Percentiles rank a stretch among this genome's conserved stretches.
phyloP scores from a whole-genome alignment of 2,797 vertebrate genomes.

The Numenius phaeopus region DNA sequence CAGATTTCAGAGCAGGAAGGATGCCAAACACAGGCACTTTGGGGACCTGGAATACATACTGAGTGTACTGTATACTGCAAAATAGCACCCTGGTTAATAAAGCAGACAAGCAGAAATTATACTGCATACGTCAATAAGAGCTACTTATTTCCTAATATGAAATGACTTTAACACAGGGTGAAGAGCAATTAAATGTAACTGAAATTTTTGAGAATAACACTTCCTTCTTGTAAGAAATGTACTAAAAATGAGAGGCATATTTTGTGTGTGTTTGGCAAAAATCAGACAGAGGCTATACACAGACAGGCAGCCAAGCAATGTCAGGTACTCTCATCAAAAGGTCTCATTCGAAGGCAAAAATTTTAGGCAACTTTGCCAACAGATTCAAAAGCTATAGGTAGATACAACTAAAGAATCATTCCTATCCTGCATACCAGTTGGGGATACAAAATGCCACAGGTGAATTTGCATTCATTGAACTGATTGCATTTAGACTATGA shows the following conservation, averaged over 20 bases:
- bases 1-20: conserved; percentile 9
- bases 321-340: neutral
- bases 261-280: neutral
- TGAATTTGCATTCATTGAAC: neutral
- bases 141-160: neutral
- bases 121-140: neutral
- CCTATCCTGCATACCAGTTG: neutral
- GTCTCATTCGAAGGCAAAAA: neutral
- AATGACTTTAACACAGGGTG: neutral
- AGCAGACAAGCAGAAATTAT: neutral
- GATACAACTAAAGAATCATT: neutral
- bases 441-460: neutral
- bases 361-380: neutral
- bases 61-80: neutral
- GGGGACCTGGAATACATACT: neutral
- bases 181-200: neutral
- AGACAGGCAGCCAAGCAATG: neutral
- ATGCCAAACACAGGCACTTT: neutral
- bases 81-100: neutral
- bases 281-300: neutral
- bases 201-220: neutral
- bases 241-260: neutral
- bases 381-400: neutral
- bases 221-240: neutral
- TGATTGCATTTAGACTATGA: neutral